Percentiles rank a stretch among this genome's conserved stretches.
Evolutionary conservation across 2,888 invertebrate genomes (phyloP).

Genomic region (Heliothis peltigera): DNA sequence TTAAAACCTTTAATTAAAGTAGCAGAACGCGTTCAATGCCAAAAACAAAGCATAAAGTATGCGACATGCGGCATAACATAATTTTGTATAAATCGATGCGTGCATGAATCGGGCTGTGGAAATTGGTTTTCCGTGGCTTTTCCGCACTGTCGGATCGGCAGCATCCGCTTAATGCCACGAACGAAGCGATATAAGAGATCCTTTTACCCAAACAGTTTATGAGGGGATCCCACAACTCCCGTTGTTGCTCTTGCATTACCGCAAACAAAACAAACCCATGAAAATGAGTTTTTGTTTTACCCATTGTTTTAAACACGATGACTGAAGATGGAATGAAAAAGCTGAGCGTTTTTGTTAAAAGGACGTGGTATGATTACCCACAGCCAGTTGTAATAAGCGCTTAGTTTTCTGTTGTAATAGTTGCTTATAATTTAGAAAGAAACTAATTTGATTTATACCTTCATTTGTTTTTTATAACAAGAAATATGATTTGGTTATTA

Average conservation of each 20-base stretch:
- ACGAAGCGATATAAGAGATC: slow-evolving; percentile 72
- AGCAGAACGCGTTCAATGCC: slow-evolving; percentile 33
- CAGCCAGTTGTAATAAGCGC: slow-evolving; percentile 24
- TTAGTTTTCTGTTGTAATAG: slow-evolving; percentile 22
- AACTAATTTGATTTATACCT: background rate
- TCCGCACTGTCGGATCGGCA: slow-evolving; percentile 69
- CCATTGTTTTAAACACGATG: slow-evolving; percentile 68
- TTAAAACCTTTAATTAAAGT: slow-evolving; percentile 55
- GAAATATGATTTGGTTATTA: slow-evolving; percentile 7
- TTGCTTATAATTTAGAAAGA: slow-evolving; percentile 6
- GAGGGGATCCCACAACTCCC: slow-evolving; percentile 72
- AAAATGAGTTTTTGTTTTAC: slow-evolving; percentile 74
- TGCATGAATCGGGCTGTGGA: slow-evolving; percentile 62
- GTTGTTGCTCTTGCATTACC: slow-evolving; percentile 81
- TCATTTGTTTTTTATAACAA: slow-evolving; percentile 28
- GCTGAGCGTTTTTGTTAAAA: slow-evolving; percentile 48
- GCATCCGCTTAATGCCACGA: slow-evolving; percentile 71
- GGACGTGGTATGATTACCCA: slow-evolving; percentile 25
- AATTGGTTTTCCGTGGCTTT: slow-evolving; percentile 77
- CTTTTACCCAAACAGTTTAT: slow-evolving; percentile 74
- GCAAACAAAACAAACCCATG: slow-evolving; percentile 75
- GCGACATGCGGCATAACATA: slow-evolving; percentile 58
- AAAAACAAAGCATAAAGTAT: slow-evolving; percentile 58
- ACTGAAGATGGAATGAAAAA: slow-evolving; percentile 60
- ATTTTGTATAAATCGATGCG: slow-evolving; percentile 63